phyloP scores from a whole-genome alignment of 1,140 invertebrate species.

The Heliconius eleuchia region DNA sequence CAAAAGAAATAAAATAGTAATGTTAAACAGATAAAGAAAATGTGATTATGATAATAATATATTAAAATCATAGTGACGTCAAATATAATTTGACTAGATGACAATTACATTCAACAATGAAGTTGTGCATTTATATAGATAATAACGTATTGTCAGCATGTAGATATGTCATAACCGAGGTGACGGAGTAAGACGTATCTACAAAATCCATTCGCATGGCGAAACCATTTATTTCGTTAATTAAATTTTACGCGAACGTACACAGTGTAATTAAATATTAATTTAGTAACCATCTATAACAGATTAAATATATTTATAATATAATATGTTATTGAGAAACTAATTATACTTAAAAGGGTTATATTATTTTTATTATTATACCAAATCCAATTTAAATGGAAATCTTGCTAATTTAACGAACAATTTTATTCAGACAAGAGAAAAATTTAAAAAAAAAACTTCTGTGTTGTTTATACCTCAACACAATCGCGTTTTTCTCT shows the following conservation, averaged over 20 bases:
- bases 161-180: neutral
- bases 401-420: too few species aligned
- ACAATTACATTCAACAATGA: neutral
- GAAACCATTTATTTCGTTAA: conserved; percentile 4
- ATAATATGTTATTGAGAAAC: too few species aligned
- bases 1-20: neutral
- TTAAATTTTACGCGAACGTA: neutral
- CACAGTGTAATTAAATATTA: neutral
- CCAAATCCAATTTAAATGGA: too few species aligned
- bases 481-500: neutral
- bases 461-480: neutral
- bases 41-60: neutral
- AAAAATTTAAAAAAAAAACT: neutral
- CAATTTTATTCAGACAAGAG: too few species aligned
- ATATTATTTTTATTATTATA: too few species aligned
- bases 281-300: neutral
- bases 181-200: conserved; percentile 4
- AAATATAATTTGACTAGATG: neutral
- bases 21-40: neutral
- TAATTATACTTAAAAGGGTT: too few species aligned
- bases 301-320: neutral
- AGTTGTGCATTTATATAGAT: neutral
- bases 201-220: neutral
- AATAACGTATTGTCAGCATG: neutral
- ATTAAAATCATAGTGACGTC: neutral